Evolutionary conservation across 2,888 invertebrate species (phyloP), one percentile per base, ranked within the genome.

Genomic region (Odontocerum albicorne): DNA sequence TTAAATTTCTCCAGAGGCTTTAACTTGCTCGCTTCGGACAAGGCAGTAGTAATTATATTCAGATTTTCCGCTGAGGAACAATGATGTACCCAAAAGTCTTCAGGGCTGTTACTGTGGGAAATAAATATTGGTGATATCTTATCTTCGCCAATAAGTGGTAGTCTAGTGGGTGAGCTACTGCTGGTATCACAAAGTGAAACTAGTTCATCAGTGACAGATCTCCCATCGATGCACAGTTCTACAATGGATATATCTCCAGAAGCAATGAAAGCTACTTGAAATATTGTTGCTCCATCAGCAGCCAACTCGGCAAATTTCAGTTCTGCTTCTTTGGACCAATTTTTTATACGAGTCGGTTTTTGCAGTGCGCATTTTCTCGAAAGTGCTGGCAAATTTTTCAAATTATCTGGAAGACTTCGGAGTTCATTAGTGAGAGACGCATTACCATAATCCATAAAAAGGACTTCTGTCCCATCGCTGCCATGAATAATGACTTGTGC

Each of bases 81-180:
- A 36, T 84, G 70, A 62, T 87, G 90, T 4, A 91, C 75, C 72
- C 88, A 90, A 67, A 91, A 90, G 61, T 90, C 87, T 17, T 81
- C 80, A 0, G 86, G 79, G 0, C 86, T 83, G 64, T 84, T 84
- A 1, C 84, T 75, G 63, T 85, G 85, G 64, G 85, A 85, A 1
- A 90, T 76, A 65, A 82, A 84, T 8, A 38, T 67, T 52, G 36
- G 17, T 16, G 43, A 21, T 8, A 33, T 44, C 2, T 38, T 36
- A 21, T 55, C 53, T 22, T 46, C 45, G 3, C 40, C 39, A 35
- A 44, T 19, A 15, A 39, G 22, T 6, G 44, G 42, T 36, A 39
- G 12, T 20, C 36, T 38, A 33, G 42, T 43, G 15, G 35, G 32
- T 12, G 51, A 46, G 7, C 31, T 33, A 2, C 33, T 13, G 10